phyloP scores from a whole-genome alignment of 2,888 invertebrate species.

The Steinernema scapterisci region DNA sequence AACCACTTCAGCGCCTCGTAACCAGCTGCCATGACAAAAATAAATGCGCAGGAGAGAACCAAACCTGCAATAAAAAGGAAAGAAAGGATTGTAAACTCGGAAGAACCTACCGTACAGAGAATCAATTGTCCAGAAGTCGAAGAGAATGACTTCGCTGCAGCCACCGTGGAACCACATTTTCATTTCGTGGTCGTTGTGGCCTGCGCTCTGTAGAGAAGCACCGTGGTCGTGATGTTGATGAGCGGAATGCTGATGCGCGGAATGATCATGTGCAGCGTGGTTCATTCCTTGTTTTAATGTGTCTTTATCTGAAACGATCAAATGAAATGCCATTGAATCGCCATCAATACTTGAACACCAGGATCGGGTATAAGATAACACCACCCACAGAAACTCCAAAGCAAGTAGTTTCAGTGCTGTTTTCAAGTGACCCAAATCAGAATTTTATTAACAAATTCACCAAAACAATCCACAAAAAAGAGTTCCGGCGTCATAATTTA shows the following conservation, averaged over 20 bases:
- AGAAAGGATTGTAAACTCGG: background rate
- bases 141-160: constrained; percentile 62
- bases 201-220: constrained; percentile 27
- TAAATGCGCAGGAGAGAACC: constrained; percentile 85
- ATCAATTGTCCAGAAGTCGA: constrained; percentile 64
- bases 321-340: too few relatives aligned
- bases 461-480: too few relatives aligned
- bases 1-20: constrained; percentile 94
- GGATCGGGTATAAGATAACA: too few relatives aligned
- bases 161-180: constrained; percentile 67
- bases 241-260: background rate
- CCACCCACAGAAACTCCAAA: too few relatives aligned
- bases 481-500: too few relatives aligned
- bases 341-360: too few relatives aligned
- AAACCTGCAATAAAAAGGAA: constrained; percentile 70
- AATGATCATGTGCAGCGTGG: background rate
- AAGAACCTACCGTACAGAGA: constrained; percentile 40
- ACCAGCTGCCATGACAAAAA: constrained; percentile 86
- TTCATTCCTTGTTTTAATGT: background rate
- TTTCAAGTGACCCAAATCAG: too few relatives aligned
- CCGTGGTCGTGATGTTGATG: background rate
- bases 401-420: too few relatives aligned
- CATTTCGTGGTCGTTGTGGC: constrained; percentile 51
- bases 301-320: background rate
- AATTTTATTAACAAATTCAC: too few relatives aligned